A percentile compares a stretch with the other conserved stretches of the same genome.
Conservation (phyloP, 1,140 invertebrate species). For the Linepithema humile region DNA sequence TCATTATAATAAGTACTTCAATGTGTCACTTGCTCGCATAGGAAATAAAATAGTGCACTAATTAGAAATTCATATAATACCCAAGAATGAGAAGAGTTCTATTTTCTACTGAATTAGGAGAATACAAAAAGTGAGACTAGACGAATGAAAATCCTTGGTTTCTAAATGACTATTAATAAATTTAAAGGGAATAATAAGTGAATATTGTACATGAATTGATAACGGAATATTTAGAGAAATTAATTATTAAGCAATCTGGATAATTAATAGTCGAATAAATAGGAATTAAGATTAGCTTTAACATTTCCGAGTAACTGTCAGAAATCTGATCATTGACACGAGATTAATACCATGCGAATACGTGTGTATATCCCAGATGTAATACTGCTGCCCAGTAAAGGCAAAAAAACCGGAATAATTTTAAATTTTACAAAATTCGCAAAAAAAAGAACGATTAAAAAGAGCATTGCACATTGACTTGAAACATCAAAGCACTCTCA, state of each 20-base stretch:
- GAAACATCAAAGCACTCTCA: too few relatives aligned
- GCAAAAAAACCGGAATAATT: too few relatives aligned
- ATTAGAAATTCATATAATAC: constrained; percentile 43
- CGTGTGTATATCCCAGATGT: background rate
- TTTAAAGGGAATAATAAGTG: background rate
- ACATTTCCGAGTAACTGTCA: too few relatives aligned
- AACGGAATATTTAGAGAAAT: too few relatives aligned
- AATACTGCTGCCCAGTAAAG: constrained; percentile 33
- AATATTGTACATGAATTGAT: too few relatives aligned
- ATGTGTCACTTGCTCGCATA: constrained; percentile 3
- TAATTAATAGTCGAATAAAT: too few relatives aligned
- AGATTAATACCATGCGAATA: background rate
- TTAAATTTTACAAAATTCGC: background rate
- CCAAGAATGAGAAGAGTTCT: background rate
- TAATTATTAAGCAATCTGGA: too few relatives aligned
- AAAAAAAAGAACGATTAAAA: too few relatives aligned
- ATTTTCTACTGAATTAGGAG: background rate
- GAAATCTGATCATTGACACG: too few relatives aligned
- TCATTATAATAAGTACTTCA: constrained; percentile 81
- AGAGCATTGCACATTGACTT: too few relatives aligned
- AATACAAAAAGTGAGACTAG: constrained; percentile 20
- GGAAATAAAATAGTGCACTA: background rate
- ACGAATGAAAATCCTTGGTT: constrained; percentile 1
- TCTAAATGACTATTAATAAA: constrained; percentile 22
- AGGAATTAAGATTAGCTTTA: too few relatives aligned